Conservation (phyloP, 2,113 vertebrate genomes). For the Pipra filicauda region DNA sequence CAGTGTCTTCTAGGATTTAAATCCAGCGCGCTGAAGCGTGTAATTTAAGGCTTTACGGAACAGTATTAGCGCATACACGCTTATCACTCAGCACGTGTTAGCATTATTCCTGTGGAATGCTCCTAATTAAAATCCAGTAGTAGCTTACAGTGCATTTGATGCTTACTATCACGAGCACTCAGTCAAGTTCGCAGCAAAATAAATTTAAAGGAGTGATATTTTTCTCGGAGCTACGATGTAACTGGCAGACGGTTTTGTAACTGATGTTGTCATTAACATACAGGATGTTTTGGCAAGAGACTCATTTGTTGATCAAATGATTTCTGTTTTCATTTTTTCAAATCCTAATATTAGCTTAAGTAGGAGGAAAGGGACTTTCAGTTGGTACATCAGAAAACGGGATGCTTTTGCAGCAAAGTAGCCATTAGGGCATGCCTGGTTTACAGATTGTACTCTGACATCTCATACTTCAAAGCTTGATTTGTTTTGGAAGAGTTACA, state of each 20-base stretch:
- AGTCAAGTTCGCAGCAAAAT: background rate
- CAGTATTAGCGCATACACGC: background rate
- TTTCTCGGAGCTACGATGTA: background rate
- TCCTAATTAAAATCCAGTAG: conserved; percentile 37
- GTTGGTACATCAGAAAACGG: background rate
- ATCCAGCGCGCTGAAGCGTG: background rate
- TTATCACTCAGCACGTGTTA: conserved; percentile 31
- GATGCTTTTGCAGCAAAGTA: background rate
- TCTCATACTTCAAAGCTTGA: background rate
- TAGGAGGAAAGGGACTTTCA: background rate
- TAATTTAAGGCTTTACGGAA: conserved; percentile 38
- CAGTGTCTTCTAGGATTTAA: conserved; percentile 37
- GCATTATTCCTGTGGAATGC: conserved; percentile 46
- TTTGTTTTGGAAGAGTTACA: background rate
- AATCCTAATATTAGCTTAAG: background rate
- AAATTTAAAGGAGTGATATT: background rate
- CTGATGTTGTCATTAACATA: background rate
- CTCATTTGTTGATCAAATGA: background rate
- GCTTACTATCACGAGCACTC: background rate
- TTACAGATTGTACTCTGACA: background rate
- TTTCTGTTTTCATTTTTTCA: background rate
- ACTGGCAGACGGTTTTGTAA: background rate
- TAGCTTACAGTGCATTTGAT: background rate
- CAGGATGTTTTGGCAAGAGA: background rate
- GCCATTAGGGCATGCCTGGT: background rate